A percentile compares a stretch with the other conserved stretches of the same genome.
These are phyloP conservation scores for Rachycentron canadum DNA, from an alignment of 2,797 vertebrate genomes.

Conservation along the genomic window DNA sequence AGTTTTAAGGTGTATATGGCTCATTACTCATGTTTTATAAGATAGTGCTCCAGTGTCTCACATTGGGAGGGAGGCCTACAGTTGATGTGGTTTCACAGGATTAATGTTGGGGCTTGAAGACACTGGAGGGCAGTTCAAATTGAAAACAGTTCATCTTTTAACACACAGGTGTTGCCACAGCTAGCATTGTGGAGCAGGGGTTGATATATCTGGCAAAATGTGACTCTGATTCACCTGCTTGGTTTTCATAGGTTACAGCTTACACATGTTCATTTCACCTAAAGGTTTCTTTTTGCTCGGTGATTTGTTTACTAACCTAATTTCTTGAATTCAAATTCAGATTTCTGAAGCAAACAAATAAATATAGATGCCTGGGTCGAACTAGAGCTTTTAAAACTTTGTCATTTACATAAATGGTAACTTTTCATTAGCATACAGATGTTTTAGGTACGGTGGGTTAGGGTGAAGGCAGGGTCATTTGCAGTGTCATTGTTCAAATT, in stretches of 20 bases:
- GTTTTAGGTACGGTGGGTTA: conserved; percentile 62
- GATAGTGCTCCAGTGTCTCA: background rate
- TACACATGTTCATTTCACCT: conserved; percentile 24
- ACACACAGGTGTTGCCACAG: conserved; percentile 33
- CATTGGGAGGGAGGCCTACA: conserved; percentile 1
- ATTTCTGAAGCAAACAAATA: conserved; percentile 64
- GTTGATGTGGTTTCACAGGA: conserved; percentile 22
- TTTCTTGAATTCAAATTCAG: conserved; percentile 53
- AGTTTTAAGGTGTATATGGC: conserved; percentile 7
- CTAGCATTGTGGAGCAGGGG: conserved; percentile 17
- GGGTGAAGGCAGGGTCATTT: conserved; percentile 54
- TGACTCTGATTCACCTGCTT: conserved; percentile 32
- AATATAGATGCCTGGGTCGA: conserved; percentile 65
- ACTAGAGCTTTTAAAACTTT: conserved; percentile 62
- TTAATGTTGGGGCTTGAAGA: conserved; percentile 34
- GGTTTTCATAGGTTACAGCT: conserved; percentile 35
- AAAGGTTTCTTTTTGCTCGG: conserved; percentile 12
- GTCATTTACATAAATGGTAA: conserved; percentile 64
- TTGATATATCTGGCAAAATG: conserved; percentile 22
- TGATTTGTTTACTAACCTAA: conserved; percentile 49
- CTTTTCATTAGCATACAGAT: conserved; percentile 67
- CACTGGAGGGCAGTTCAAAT: conserved; percentile 13
- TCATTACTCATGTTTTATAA: conserved; percentile 34
- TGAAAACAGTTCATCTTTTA: conserved; percentile 11
- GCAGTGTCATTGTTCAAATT: conserved; percentile 75